Evolutionary conservation across 2,888 invertebrate genomes (phyloP).

Genomic region (Tenthredo scrophulariae): DNA sequence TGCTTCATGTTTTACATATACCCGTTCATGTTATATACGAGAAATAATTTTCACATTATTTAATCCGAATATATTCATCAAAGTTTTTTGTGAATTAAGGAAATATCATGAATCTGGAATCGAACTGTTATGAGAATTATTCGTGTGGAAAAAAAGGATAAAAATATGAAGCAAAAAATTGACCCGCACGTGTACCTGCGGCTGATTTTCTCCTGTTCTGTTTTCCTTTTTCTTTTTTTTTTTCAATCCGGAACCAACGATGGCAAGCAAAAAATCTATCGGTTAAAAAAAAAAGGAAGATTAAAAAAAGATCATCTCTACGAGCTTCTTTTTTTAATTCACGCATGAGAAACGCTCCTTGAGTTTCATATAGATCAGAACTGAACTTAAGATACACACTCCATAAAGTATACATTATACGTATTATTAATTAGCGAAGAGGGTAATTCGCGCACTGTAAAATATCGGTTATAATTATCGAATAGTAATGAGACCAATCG

Average conservation of each 20-base stretch:
- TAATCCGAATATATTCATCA: not conserved
- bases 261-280: not conserved
- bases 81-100: not conserved
- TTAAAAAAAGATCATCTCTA: not conserved
- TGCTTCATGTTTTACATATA: not conserved
- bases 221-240: not conserved
- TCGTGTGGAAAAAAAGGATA: not conserved
- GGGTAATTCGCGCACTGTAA: not conserved
- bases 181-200: conserved; percentile 21
- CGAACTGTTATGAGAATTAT: not conserved
- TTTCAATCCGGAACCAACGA: not conserved
- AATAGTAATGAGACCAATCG: conserved; percentile 16
- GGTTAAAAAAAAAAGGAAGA: not conserved
- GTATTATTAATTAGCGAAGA: not conserved
- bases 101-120: not conserved
- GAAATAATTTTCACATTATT: not conserved
- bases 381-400: not conserved
- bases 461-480: conserved; percentile 1
- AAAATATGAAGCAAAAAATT: not conserved
- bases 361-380: not conserved
- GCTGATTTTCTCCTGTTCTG: not conserved
- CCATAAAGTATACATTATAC: not conserved
- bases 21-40: not conserved
- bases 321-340: not conserved
- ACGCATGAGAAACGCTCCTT: not conserved